These are phyloP conservation scores for Matsumurasca onukii DNA, from an alignment of 1,140 invertebrate species.

Conservation along the genomic window DNA sequence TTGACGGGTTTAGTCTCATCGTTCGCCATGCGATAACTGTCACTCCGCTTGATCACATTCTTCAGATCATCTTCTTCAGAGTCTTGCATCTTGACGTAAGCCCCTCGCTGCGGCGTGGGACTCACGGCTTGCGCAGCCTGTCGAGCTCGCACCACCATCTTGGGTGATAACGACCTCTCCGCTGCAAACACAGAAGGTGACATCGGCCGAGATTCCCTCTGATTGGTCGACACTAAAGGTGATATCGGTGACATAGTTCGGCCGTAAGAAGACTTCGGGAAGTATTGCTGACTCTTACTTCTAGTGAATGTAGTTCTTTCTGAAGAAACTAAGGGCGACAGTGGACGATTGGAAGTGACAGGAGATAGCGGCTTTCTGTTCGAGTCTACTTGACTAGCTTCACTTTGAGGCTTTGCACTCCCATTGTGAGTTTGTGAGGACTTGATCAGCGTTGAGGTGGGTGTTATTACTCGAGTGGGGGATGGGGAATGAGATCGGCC, in stretches of 20 bases:
- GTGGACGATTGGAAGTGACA: slow-evolving; percentile 25
- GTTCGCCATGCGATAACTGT: slow-evolving; percentile 84
- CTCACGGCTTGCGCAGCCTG: slow-evolving; percentile 31
- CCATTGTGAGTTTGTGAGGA: slow-evolving; percentile 25
- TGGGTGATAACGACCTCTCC: slow-evolving; percentile 35
- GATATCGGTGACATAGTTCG: slow-evolving; percentile 30
- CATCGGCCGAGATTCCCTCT: slow-evolving; percentile 26
- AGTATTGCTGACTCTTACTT: slow-evolving; percentile 32
- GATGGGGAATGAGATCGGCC: slow-evolving; percentile 14
- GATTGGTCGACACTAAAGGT: slow-evolving; percentile 35
- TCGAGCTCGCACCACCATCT: slow-evolving; percentile 38
- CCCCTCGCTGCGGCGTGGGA: slow-evolving; percentile 36
- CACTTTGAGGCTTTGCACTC: not conserved
- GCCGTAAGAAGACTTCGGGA: slow-evolving; percentile 31
- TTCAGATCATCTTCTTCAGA: slow-evolving; percentile 47
- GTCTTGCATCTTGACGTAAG: slow-evolving; percentile 39
- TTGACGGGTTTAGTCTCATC: slow-evolving; percentile 38
- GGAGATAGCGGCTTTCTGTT: slow-evolving; percentile 25
- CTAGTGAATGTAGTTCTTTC: slow-evolving; percentile 23
- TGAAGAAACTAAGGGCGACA: slow-evolving; percentile 30
- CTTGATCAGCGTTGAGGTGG: slow-evolving; percentile 10
- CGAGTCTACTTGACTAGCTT: slow-evolving; percentile 12
- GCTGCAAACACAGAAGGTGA: slow-evolving; percentile 28
- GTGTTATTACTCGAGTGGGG: slow-evolving; percentile 26
- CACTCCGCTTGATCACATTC: slow-evolving; percentile 68